Conservation (phyloP, 2,888 invertebrate genomes). For the Dinocampus coccinellae region DNA sequence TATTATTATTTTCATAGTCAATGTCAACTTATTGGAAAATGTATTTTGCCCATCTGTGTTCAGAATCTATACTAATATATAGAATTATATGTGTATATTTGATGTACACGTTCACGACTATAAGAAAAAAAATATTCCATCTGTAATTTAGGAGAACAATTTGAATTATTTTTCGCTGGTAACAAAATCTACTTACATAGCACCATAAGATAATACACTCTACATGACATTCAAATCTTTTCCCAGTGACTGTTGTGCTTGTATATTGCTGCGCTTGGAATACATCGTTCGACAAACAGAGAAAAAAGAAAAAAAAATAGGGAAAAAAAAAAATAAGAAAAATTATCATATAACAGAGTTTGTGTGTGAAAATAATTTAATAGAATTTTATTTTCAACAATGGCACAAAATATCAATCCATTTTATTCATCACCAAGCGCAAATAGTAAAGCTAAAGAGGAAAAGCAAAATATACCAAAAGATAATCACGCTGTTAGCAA, state of each 20-base stretch:
- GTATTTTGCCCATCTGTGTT: no score
- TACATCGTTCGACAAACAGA: neutral
- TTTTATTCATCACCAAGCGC: conserved; percentile 81
- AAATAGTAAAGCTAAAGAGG: conserved; percentile 84
- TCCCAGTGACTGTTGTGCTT: conserved; percentile 59
- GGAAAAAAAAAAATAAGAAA: no score
- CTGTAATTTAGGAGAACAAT: no score
- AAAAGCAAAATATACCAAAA: conserved; percentile 77
- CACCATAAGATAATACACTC: conserved; percentile 43
- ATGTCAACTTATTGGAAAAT: no score
- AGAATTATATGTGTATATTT: no score
- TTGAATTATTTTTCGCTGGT: no score
- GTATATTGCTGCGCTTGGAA: conserved; percentile 31
- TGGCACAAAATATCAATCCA: conserved; percentile 92
- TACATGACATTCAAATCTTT: conserved; percentile 61
- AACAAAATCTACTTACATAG: no score
- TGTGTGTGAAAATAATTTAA: neutral
- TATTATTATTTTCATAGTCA: no score
- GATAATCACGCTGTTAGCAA: conserved; percentile 93
- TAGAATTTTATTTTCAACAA: conserved; percentile 60
- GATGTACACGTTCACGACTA: no score
- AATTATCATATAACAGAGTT: neutral
- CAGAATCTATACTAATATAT: no score
- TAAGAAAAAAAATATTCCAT: no score
- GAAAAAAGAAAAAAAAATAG: no score